phyloP scores from a whole-genome alignment of 1,140 invertebrate species.

The Microvelia longipes region DNA sequence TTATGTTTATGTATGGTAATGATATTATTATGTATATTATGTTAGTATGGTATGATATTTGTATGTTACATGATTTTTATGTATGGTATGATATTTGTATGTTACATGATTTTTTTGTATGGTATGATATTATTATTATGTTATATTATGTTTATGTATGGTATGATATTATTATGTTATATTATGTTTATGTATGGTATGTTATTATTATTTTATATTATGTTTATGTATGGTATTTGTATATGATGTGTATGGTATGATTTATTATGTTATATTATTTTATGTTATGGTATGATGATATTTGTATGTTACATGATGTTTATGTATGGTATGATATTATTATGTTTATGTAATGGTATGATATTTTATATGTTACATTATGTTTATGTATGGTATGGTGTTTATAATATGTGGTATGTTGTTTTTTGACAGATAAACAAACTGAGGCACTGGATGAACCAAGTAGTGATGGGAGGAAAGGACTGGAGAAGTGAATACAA shows the following conservation, averaged over 20 bases:
- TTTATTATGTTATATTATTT: neutral
- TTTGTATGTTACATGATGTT: neutral
- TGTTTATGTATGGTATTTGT: too few relatives aligned
- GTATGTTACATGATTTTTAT: too few relatives aligned
- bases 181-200: too few relatives aligned
- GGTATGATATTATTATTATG: too few relatives aligned
- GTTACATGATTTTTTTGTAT: too few relatives aligned
- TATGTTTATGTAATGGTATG: neutral
- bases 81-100: too few relatives aligned
- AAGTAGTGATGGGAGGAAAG: constrained; percentile 5
- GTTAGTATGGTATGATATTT: too few relatives aligned
- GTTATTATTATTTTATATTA: too few relatives aligned
- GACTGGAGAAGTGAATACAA: neutral
- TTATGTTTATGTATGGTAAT: too few relatives aligned
- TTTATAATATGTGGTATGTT: neutral
- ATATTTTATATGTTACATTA: neutral
- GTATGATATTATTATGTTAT: too few relatives aligned
- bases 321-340: neutral
- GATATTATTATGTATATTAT: too few relatives aligned
- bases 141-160: too few relatives aligned
- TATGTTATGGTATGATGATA: neutral
- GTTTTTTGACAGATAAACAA: constrained; percentile 11
- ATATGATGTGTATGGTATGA: neutral
- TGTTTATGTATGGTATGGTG: neutral
- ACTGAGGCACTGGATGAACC: constrained; percentile 12